These are phyloP conservation scores for Megatriorchis doriae DNA, from an alignment of 2,113 vertebrate genomes.

Conservation along the genomic window DNA sequence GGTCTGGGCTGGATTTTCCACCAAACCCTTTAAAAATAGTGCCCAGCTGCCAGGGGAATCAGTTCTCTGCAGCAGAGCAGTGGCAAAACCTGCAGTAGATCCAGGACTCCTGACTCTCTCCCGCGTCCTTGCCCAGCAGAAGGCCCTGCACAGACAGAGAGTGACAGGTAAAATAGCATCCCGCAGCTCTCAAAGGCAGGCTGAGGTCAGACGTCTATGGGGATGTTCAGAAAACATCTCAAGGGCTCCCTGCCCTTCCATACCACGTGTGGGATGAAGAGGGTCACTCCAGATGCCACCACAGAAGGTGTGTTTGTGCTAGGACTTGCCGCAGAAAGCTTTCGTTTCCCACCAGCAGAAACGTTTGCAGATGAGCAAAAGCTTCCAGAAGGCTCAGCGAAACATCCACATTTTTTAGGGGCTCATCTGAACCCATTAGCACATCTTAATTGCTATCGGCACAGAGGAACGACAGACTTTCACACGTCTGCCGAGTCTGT, in stretches of 20 bases:
- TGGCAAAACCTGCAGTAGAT: background rate
- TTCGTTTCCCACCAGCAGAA: background rate
- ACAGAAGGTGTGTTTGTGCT: rapidly evolving
- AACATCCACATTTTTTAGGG: conserved; percentile 36
- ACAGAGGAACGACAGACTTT: conserved; percentile 29
- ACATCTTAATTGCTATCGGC: conserved; percentile 42
- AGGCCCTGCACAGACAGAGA: background rate
- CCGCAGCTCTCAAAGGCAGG: background rate
- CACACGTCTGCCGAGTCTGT: conserved; percentile 6
- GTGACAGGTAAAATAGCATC: background rate
- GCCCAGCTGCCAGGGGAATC: background rate
- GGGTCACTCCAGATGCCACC: background rate
- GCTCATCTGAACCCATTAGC: conserved; percentile 26
- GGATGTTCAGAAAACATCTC: background rate
- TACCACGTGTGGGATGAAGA: rapidly evolving
- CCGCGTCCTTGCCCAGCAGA: rapidly evolving
- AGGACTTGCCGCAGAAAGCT: rapidly evolving
- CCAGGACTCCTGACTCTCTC: background rate
- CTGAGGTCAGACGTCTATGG: background rate
- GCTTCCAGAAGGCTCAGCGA: conserved; percentile 48
- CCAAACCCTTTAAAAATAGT: background rate
- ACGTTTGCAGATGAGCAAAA: conserved; percentile 26
- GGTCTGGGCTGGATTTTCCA: background rate
- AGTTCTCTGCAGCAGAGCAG: background rate
- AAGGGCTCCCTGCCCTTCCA: background rate